These are phyloP conservation scores for Syndactyla subalaris DNA, from an alignment of 2,797 vertebrate genomes.

Conservation along the genomic window DNA sequence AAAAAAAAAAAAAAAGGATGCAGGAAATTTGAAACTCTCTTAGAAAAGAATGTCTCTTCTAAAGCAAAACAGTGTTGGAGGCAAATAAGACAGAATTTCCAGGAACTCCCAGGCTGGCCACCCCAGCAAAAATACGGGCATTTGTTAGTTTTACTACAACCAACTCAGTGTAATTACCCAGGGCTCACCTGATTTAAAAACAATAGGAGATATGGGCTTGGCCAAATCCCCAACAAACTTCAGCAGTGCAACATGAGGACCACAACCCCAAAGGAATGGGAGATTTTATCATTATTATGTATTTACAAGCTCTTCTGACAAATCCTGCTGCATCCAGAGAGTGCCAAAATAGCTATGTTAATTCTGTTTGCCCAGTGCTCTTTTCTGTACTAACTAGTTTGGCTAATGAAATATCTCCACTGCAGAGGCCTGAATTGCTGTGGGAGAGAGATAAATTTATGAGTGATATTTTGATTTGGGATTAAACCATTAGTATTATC, in stretches of 20 bases:
- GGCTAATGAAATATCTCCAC: background rate
- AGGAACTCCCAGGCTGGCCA: background rate
- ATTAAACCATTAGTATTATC: slow-evolving; percentile 49
- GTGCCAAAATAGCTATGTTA: background rate
- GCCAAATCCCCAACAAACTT: background rate
- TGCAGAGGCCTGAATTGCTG: background rate
- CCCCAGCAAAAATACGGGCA: background rate
- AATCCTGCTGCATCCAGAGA: background rate
- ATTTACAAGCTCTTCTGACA: background rate
- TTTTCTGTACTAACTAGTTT: background rate
- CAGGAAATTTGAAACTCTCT: background rate
- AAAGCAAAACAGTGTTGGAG: background rate
- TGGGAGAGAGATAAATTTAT: background rate
- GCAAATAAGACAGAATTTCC: background rate
- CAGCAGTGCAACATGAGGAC: background rate
- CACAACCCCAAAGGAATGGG: background rate
- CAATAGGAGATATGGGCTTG: accelerated
- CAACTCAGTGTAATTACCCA: too few species aligned
- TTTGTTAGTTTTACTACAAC: background rate
- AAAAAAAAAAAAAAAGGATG: background rate
- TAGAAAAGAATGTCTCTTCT: background rate
- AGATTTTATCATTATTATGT: background rate
- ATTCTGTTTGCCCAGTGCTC: background rate
- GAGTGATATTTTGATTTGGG: slow-evolving; percentile 40
- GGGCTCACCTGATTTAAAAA: background rate